Evolutionary conservation across 2,888 invertebrate genomes (phyloP), one percentile per base, ranked within the genome.

Genomic region (Artemia sp.): DNA sequence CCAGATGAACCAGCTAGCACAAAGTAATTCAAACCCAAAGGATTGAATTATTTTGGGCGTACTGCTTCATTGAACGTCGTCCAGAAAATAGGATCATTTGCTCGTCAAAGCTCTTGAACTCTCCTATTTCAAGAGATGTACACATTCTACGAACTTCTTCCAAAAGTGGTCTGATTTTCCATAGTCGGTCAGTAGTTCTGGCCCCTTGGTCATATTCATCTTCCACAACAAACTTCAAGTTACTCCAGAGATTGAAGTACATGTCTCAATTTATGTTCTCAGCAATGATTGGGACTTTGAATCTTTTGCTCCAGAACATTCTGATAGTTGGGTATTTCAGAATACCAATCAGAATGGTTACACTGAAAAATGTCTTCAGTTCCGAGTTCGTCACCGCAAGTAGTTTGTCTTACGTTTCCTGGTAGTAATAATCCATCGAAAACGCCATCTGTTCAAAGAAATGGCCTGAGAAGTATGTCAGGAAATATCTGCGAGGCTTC

Each of bases 81-180:
- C 67, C 70, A 67, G 5, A 52, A 68, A 70, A 71, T 8, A 68
- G 70, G 24, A 70, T 70, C 52, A 71, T 71, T 68, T 71, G 52
- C 68, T 71, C 70, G 50, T 71, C 69, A 24, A 70, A 66, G 51
- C 52, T 69, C 14, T 66, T 19, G 51, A 12, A 12, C 8, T 19
- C 14, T 53, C 12, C n/a, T n/a, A 2, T 69, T 9, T 50, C 51
- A 66, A 52, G 51, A 19, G 38, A 12, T 66, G 24, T 12, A 50
- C 69, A 68, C 19, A 52, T 52, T 11, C 14, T 58, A 12, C 58
- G 66, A n/a, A 68, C 14, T 53, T 67, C 51, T 11, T 58, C 19
- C 66, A 68, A n/a, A 67, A 68, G 64, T 19, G 66, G 66, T 66
- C 69, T 11, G 9, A 68, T 53, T 14, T 68, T 68, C 69, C 64